A percentile compares a stretch with the other conserved stretches of the same genome.
Conservation (phyloP, 2,888 invertebrate species). For the Ischnus inquisitorius region DNA sequence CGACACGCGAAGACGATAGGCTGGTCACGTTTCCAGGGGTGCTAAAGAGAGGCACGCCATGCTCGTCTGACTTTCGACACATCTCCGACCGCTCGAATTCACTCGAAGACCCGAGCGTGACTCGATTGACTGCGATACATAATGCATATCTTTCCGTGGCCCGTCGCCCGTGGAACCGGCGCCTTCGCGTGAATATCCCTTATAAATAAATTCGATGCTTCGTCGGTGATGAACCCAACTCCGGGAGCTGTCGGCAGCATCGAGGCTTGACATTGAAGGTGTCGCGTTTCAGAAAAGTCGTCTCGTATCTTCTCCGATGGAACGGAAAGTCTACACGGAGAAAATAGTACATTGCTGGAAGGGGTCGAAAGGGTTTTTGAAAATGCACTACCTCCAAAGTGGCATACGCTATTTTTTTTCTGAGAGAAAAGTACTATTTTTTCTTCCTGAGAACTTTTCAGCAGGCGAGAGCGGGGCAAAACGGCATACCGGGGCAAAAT, state of each 20-base stretch:
- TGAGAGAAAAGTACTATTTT: too few species aligned
- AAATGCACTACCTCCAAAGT: too few species aligned
- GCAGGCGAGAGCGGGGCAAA: too few species aligned
- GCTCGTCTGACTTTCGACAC: neutral
- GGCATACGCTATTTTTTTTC: too few species aligned
- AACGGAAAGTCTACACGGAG: too few species aligned
- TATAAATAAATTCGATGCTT: constrained; percentile 60
- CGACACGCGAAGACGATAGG: constrained; percentile 14
- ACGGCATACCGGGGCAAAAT: too few species aligned
- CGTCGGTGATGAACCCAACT: constrained; percentile 57
- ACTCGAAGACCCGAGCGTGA: constrained; percentile 8
- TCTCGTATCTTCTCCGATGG: too few species aligned
- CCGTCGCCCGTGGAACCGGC: neutral
- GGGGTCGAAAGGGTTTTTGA: too few species aligned
- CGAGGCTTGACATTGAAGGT: constrained; percentile 70
- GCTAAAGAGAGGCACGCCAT: constrained; percentile 30
- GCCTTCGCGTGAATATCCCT: constrained; percentile 48
- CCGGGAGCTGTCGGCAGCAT: constrained; percentile 70
- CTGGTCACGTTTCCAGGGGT: constrained; percentile 29
- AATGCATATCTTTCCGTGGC: neutral
- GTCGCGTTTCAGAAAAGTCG: constrained; percentile 25
- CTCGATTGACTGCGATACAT: constrained; percentile 40
- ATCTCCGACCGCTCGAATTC: constrained; percentile 27
- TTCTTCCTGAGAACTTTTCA: too few species aligned
- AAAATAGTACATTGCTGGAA: too few species aligned